Conservation (phyloP, 2,797 vertebrate genomes). For the Epinephelus malabaricus region DNA sequence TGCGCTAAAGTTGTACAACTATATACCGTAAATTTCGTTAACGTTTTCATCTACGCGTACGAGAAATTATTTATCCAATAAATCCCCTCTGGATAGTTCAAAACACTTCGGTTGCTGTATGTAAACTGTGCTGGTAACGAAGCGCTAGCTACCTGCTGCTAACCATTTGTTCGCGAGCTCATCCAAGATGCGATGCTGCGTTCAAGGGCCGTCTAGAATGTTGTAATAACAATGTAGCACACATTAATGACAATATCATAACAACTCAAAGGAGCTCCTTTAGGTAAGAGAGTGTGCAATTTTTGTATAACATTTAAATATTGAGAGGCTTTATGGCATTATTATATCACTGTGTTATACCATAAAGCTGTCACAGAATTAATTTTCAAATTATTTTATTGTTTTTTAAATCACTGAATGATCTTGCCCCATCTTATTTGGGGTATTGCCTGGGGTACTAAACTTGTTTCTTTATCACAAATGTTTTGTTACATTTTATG, state of each 20-base stretch:
- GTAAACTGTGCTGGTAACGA: not conserved
- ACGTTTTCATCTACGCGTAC: not conserved
- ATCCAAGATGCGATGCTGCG: slow-evolving; percentile 31
- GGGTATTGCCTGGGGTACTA: too few relatives aligned
- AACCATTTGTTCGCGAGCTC: slow-evolving; percentile 39
- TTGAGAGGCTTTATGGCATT: too few relatives aligned
- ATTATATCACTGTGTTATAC: not conserved
- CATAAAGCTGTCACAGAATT: too few relatives aligned
- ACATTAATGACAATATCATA: not conserved
- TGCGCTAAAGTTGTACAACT: not conserved
- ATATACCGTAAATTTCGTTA: not conserved
- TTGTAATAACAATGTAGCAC: fast-evolving
- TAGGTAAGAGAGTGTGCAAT: fast-evolving
- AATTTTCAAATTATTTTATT: too few relatives aligned
- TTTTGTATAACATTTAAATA: not conserved
- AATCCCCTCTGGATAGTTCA: not conserved
- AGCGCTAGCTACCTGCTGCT: slow-evolving; percentile 40
- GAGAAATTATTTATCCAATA: not conserved
- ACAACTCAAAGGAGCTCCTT: not conserved
- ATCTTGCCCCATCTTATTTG: too few relatives aligned
- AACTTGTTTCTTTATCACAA: too few relatives aligned
- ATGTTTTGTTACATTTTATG: too few relatives aligned
- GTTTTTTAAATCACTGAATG: too few relatives aligned
- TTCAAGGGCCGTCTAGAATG: slow-evolving; percentile 36
- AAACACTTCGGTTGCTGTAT: not conserved